Evolutionary conservation across 2,797 vertebrate species (phyloP), one percentile per base, ranked within the genome.

Genomic region (Alcedo quadribrachys): DNA sequence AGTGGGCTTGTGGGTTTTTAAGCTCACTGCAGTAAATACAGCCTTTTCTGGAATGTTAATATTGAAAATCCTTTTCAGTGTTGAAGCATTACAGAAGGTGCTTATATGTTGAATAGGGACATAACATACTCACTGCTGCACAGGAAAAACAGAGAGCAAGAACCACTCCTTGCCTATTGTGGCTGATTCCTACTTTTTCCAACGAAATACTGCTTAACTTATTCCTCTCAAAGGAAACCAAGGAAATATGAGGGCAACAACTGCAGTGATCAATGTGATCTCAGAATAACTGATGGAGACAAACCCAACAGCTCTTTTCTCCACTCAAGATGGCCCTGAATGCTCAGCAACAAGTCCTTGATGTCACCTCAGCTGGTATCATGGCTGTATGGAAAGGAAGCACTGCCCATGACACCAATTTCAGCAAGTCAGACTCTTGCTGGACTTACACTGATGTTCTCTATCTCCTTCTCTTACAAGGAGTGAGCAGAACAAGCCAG

Each of bases 381-480:
- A n/a, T 6, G 4, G n/a, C 16, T 90, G 30, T 66, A 58, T 63
- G 37, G 35, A 69, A 83, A 62, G 20, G 0, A 0, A 78, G 3
- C 7, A 25, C 5, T 74, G 22, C 19, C 48, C 42, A 67, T 0
- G 0, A 9, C 46, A 70, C n/a, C 42, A 62, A n/a, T 8, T 24
- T 43, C 51, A 67, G 28, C 0, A 3, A 83, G 27, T 50, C 0
- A 2, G 7, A 50, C 6, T 25, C 51, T 73, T 82, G 33, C 15
- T 89, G 70, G 14, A 22, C 45, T 90, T 54, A 21, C 68, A 55
- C 13, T 33, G 35, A 65, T 14, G 11, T 81, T 74, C 22, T 88
- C 18, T 43, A 91, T 2, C 11, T 85, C 51, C 8, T 75, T 42
- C n/a, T 65, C n/a, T 70, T 48, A 51, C 14, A 30, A 76, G 21